Evolutionary conservation across 2,888 invertebrate species (phyloP).

Genomic region (Tipula helvola): DNA sequence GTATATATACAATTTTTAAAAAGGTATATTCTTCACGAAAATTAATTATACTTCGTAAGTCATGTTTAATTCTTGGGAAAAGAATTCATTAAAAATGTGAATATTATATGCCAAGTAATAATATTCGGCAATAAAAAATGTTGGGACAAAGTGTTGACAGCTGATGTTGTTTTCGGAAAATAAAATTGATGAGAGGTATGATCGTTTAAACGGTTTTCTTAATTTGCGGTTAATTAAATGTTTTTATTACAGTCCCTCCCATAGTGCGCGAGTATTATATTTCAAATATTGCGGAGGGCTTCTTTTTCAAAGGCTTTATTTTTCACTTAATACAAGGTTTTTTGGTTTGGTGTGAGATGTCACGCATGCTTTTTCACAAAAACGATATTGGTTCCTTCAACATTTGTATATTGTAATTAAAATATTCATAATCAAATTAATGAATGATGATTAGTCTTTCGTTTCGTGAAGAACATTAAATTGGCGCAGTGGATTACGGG

Average conservation of each 20-base stretch:
- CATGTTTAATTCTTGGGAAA: neutral
- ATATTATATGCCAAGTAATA: neutral
- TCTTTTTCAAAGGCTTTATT: no score
- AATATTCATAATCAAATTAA: no score
- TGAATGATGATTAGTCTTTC: no score
- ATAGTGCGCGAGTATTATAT: neutral
- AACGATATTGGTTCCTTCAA: no score
- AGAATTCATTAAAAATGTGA: neutral
- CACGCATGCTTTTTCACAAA: no score
- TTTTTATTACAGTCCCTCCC: neutral
- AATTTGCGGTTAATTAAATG: neutral
- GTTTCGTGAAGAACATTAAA: no score
- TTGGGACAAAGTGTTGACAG: neutral
- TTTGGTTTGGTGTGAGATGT: no score
- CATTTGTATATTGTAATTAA: no score
- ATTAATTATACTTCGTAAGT: neutral
- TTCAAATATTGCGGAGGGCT: neutral
- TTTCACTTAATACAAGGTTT: no score
- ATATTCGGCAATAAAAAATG: neutral
- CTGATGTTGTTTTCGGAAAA: neutral
- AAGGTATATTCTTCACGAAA: neutral
- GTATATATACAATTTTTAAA: neutral
- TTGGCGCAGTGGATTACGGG: no score
- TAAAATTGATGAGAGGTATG: neutral
- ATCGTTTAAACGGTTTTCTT: neutral